Base-by-base conservation (phyloP, 2,797 vertebrate genomes). In the Schizopygopsis pylzovi region DNA sequence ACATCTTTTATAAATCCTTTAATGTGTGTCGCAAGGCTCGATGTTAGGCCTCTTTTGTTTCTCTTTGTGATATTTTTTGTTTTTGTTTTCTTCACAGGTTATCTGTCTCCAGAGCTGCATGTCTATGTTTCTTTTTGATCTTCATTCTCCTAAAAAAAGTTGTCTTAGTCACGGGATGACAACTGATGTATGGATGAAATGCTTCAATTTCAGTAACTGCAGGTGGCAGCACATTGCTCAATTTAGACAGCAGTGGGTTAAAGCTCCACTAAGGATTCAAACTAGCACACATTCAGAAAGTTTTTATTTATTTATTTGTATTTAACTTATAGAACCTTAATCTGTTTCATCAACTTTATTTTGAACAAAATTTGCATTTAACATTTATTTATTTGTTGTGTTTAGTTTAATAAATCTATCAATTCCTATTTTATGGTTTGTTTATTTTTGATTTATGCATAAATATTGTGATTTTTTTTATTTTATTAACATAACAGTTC, bases 211-310 rank as follows among this genome's bases (percentile, higher is more conserved):
- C 4, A 61, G 90, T 84, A 90, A 93, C 93, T 93, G 92, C 92
- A 94, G 92, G 93, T 94, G 93, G 93, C 93, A 93, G 93, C 91
- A 94, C 83, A 92, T 92, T 84, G 91, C 92, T 92, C 86, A 84
- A 78, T 87, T 83, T 56, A 75, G 41, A 78, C 33, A 52, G 37
- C 20, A 47, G 20, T 7, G 52, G 39, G 13, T 68, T 0, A 12
- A 61, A 61, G 20, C 37, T 45, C 37, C 10, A 33, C 20, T 43
- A 18, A 12, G 4, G 10, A 11, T 67, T 67, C 11, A 59, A 56
- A 25, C 25, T 43, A n/a, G 67, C 67, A 71, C 15, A 68, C 1
- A 28, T 20, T 47, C 4, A 61, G 8, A 52, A 49, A 2, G 13
- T 9, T 28, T 6, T n/a, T 0, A 16, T 39, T n/a, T 28, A 0